A percentile compares a stretch with the other conserved stretches of the same genome.
These are phyloP conservation scores for Vultur gryphus DNA, from an alignment of 2,797 vertebrate species.

Conservation along the genomic window DNA sequence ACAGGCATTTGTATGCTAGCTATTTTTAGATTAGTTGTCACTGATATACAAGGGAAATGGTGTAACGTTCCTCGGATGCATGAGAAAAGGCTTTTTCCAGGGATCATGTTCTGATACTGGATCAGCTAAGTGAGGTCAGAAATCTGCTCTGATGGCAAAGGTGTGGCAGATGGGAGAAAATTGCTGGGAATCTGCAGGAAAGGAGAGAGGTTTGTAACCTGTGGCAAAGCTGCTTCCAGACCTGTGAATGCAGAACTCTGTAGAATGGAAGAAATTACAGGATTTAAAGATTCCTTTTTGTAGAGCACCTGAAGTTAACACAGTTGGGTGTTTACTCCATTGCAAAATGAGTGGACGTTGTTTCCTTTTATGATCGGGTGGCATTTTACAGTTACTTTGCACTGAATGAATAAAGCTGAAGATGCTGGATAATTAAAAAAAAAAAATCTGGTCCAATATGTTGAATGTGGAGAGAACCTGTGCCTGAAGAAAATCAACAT, in stretches of 20 bases:
- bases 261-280: accelerated
- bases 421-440: slow-evolving; percentile 46
- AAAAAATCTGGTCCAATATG: neutral
- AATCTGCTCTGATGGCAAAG: neutral
- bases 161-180: neutral
- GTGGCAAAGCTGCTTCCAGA: neutral
- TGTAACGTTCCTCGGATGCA: neutral
- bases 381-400: slow-evolving; percentile 48
- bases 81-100: neutral
- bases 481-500: neutral
- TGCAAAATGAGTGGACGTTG: neutral
- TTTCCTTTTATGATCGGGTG: neutral
- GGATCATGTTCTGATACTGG: neutral
- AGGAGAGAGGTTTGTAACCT: neutral
- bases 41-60: neutral
- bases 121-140: neutral
- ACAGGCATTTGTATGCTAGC: neutral
- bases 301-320: neutral
- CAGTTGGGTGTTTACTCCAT: neutral
- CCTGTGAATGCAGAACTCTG: neutral
- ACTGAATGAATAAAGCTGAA: slow-evolving; percentile 50
- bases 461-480: neutral
- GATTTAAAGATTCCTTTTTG: neutral
- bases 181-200: neutral
- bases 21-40: neutral